A percentile compares a stretch with the other conserved stretches of the same genome.
These are phyloP conservation scores for Melinaea marsaeus DNA, from an alignment of 2,888 invertebrate species.

Conservation along the genomic window DNA sequence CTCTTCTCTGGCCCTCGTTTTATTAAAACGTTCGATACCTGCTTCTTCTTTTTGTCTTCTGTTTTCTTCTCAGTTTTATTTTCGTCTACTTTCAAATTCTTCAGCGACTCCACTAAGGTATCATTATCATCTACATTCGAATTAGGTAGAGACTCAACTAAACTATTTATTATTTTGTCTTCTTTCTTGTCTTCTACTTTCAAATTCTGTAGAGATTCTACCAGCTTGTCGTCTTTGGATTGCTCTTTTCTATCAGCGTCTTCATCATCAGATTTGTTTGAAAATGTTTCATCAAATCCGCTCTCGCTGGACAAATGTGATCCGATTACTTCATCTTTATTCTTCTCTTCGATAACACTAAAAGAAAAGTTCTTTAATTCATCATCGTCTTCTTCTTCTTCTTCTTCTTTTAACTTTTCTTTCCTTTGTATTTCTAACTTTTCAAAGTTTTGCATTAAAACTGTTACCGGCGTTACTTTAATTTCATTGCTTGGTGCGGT, in stretches of 20 bases:
- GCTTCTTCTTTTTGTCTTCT: conserved; percentile 44
- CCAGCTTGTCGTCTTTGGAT: conserved; percentile 9
- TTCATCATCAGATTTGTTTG: conserved; percentile 31
- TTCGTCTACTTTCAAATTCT: conserved; percentile 35
- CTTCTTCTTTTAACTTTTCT: conserved; percentile 11
- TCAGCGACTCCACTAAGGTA: conserved; percentile 31
- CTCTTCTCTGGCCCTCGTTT: conserved; percentile 37
- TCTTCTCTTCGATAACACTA: conserved; percentile 49
- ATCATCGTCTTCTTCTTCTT: conserved; percentile 39
- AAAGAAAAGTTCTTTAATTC: conserved; percentile 51
- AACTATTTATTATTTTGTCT: conserved; percentile 20
- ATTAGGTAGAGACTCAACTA: conserved; percentile 25
- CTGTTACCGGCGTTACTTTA: conserved; percentile 36
- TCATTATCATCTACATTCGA: conserved; percentile 18
- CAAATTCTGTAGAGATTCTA: conserved; percentile 36
- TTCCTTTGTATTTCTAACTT: conserved; percentile 39
- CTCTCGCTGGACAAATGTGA: conserved; percentile 65
- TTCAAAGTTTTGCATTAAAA: conserved; percentile 44
- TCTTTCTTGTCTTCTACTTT: conserved; percentile 35
- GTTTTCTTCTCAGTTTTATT: conserved; percentile 38
- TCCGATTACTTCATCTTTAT: conserved; percentile 44
- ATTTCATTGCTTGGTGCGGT: conserved; percentile 26
- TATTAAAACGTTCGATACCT: conserved; percentile 40
- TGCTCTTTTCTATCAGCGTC: conserved; percentile 34
- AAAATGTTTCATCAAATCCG: conserved; percentile 51